A percentile compares a stretch with the other conserved stretches of the same genome.
These are phyloP conservation scores for Galago senegalensis DNA, from an alignment of 2,797 vertebrate genomes.

Conservation along the genomic window DNA sequence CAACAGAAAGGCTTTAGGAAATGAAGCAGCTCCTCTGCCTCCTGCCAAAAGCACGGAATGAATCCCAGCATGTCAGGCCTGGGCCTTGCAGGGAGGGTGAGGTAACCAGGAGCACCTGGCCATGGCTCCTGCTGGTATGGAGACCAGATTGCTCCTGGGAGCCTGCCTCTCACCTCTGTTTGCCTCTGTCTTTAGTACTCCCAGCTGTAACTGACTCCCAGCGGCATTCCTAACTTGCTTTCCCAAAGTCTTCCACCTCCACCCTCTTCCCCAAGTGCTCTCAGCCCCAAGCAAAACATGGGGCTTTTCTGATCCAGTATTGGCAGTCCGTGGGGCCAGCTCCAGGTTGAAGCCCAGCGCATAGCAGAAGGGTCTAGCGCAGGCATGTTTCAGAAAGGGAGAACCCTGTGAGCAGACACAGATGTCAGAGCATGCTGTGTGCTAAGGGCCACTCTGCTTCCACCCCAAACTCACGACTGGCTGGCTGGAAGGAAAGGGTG, in stretches of 20 bases:
- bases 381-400: neutral
- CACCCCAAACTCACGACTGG: neutral
- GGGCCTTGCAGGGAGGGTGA: constrained; percentile 70
- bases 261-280: neutral
- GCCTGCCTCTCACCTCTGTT: constrained; percentile 17
- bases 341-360: neutral
- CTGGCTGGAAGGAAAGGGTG: neutral
- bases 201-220: neutral
- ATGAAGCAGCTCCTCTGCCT: constrained; percentile 77
- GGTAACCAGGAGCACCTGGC: constrained; percentile 77
- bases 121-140: constrained; percentile 61
- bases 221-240: neutral
- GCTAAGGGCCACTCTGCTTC: neutral
- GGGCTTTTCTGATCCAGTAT: neutral
- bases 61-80: constrained; percentile 75
- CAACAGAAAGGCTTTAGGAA: constrained; percentile 73
- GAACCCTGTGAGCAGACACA: neutral
- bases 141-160: constrained; percentile 57
- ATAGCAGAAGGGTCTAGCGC: neutral
- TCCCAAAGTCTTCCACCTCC: neutral
- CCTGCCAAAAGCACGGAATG: constrained; percentile 76
- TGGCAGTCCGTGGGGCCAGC: neutral
- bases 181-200: neutral
- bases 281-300: neutral
- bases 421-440: neutral